Conservation (phyloP, 2,888 invertebrate species). For the Nysson spinosus region DNA sequence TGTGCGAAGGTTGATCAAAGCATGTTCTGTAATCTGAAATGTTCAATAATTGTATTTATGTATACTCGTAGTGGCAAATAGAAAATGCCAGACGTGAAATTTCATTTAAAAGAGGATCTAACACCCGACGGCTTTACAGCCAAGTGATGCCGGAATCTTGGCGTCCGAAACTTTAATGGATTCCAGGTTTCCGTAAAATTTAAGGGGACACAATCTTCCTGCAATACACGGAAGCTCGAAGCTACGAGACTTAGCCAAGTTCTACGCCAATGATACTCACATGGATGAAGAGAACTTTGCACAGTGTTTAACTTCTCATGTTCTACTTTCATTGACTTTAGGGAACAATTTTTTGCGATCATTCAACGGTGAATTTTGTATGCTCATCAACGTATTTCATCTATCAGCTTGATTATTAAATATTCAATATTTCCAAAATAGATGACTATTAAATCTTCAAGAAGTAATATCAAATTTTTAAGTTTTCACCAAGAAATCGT, state of each 20-base stretch:
- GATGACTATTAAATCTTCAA: too few species aligned
- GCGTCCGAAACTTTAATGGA: slow-evolving; percentile 59
- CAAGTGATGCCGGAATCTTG: slow-evolving; percentile 7
- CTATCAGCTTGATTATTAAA: too few species aligned
- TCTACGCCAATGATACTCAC: slow-evolving; percentile 15
- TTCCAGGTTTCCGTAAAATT: slow-evolving; percentile 57
- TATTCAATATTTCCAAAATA: too few species aligned
- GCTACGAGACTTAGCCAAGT: slow-evolving; percentile 43
- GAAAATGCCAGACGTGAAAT: not conserved
- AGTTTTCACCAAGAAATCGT: too few species aligned
- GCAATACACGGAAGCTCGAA: slow-evolving; percentile 8
- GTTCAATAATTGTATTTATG: not conserved
- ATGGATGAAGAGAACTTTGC: slow-evolving; percentile 8
- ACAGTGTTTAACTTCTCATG: slow-evolving; percentile 1
- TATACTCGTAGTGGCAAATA: not conserved
- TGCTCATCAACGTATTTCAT: too few species aligned
- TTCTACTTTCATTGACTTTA: too few species aligned
- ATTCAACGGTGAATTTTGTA: too few species aligned
- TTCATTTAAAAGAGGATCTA: slow-evolving; percentile 21
- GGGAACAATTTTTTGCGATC: too few species aligned
- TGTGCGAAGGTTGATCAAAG: too few species aligned
- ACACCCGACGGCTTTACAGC: slow-evolving; percentile 14
- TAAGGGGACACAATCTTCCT: slow-evolving; percentile 32
- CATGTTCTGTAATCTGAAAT: too few species aligned
- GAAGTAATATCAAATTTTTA: too few species aligned